phyloP scores from a whole-genome alignment of 2,888 invertebrate genomes.

The Hyppa rectilinea region DNA sequence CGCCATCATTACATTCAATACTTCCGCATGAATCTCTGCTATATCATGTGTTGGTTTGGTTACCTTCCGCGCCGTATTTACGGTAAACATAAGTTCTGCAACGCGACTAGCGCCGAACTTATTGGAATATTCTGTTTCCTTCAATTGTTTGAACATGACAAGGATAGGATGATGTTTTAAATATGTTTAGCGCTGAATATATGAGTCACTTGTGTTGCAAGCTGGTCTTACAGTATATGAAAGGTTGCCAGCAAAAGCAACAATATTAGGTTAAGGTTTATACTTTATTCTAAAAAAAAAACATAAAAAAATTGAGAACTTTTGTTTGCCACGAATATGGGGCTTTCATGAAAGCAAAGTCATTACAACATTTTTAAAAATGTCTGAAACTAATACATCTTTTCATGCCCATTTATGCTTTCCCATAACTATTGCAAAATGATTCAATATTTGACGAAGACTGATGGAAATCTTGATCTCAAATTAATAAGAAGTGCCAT shows the following conservation, averaged over 20 bases:
- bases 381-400: no score
- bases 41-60: slow-evolving; percentile 53
- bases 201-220: no score
- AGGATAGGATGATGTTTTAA: no score
- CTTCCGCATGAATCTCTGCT: slow-evolving; percentile 40
- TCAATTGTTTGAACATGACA: no score
- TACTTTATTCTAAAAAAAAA: no score
- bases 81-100: not conserved
- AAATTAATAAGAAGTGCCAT: not conserved
- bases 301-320: not conserved
- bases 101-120: no score
- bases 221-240: no score
- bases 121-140: no score
- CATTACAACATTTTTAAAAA: slow-evolving; percentile 9
- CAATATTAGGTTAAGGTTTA: no score
- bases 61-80: slow-evolving; percentile 13
- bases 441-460: slow-evolving; percentile 4
- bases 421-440: slow-evolving; percentile 23
- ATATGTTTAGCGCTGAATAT: no score
- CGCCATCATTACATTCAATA: slow-evolving; percentile 19
- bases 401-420: slow-evolving; percentile 19
- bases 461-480: slow-evolving; percentile 8
- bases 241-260: no score
- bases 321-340: not conserved
- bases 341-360: not conserved